A percentile compares a stretch with the other conserved stretches of the same genome.
Evolutionary conservation across 2,888 invertebrate species (phyloP).

Genomic region (Pollenia labialis): DNA sequence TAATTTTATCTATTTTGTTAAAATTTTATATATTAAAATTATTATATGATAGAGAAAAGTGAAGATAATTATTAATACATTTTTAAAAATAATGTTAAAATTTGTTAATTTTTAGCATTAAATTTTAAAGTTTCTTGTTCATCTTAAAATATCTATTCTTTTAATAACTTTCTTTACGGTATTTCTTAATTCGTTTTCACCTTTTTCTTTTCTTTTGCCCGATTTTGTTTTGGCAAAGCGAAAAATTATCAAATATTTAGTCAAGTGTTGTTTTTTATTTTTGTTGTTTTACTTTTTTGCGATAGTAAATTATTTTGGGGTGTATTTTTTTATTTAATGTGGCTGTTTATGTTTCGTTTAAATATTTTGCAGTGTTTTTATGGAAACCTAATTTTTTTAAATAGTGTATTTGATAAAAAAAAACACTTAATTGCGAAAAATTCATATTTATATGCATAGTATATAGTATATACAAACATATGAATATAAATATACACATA

Average conservation of each 20-base stretch:
- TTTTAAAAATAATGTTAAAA: too few species aligned
- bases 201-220: not conserved
- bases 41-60: too few species aligned
- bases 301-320: conserved; percentile 11
- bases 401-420: not conserved
- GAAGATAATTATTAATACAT: too few species aligned
- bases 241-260: not conserved
- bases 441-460: too few species aligned
- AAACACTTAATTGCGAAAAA: not conserved
- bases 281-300: not conserved
- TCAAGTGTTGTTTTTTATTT: not conserved
- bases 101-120: too few species aligned
- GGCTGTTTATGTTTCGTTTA: too few species aligned
- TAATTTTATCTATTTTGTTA: too few species aligned
- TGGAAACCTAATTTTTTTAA: not conserved
- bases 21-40: too few species aligned
- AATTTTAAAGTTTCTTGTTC: too few species aligned
- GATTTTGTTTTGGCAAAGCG: not conserved
- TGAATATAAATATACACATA: not conserved
- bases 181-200: not conserved
- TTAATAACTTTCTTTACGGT: not conserved
- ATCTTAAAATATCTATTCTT: too few species aligned
- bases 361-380: not conserved
- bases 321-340: not conserved
- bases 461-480: not conserved